Percentiles rank a stretch among this genome's conserved stretches.
phyloP scores from a whole-genome alignment of 2,113 vertebrate species.

The Rhegmatorhina hoffmannsi region DNA sequence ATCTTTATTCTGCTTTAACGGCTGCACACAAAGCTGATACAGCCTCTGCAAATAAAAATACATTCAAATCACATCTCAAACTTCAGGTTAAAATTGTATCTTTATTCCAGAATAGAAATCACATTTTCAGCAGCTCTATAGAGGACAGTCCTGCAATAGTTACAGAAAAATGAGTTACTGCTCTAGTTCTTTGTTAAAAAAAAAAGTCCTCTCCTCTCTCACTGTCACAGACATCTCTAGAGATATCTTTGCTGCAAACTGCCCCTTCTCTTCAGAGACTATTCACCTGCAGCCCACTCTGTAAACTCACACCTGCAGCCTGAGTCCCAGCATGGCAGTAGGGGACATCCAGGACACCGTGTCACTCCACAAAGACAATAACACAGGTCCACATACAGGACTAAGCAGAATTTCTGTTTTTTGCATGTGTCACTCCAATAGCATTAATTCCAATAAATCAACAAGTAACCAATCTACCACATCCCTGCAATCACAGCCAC shows the following conservation, averaged over 20 bases:
- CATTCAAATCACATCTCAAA: neutral
- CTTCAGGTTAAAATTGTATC: neutral
- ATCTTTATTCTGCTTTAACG: neutral
- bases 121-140: neutral
- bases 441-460: neutral
- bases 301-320: neutral
- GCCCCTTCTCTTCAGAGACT: neutral
- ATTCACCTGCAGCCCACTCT: neutral
- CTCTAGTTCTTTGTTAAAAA: neutral
- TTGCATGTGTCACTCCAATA: neutral
- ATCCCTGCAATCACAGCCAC: neutral
- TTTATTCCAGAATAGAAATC: neutral
- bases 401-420: neutral
- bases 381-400: neutral
- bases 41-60: neutral
- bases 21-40: neutral
- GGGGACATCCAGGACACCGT: neutral
- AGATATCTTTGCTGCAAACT: neutral
- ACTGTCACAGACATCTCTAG: neutral
- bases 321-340: rapidly evolving
- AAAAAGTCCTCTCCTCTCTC: neutral
- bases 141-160: neutral
- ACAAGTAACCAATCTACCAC: neutral
- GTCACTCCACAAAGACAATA: neutral
- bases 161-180: neutral